phyloP scores from a whole-genome alignment of 2,797 vertebrate genomes.

The Aplochiton taeniatus region DNA sequence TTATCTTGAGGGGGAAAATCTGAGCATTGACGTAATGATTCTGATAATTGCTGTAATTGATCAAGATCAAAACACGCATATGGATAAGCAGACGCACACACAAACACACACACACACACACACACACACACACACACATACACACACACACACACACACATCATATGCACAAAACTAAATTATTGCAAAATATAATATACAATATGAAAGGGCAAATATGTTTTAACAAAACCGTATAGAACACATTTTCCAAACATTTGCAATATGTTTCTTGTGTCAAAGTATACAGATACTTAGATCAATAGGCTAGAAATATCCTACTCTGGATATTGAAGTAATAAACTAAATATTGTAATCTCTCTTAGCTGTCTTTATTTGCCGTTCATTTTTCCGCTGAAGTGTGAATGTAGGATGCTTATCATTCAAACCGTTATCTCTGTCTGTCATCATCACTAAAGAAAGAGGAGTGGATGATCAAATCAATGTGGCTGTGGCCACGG shows the following conservation, averaged over 20 bases:
- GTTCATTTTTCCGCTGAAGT: constrained; percentile 44
- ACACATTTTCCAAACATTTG: no score
- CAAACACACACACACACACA: background rate
- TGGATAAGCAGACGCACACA: constrained; percentile 8
- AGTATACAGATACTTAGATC: constrained; percentile 61
- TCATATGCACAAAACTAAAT: no score
- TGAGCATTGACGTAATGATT: constrained; percentile 4
- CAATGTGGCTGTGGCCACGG: constrained; percentile 53
- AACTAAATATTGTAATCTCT: constrained; percentile 61
- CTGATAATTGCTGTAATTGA: no score
- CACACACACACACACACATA: background rate
- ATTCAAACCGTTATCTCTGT: constrained; percentile 66
- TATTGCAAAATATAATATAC: no score
- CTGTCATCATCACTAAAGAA: constrained; percentile 68
- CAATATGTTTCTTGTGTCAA: constrained; percentile 64
- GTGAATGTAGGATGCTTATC: constrained; percentile 68
- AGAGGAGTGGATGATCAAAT: constrained; percentile 54
- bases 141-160: background rate
- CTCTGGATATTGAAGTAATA: constrained; percentile 53
- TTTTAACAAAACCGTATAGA: no score
- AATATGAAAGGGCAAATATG: background rate
- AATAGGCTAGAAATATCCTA: constrained; percentile 55
- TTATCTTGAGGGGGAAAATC: constrained; percentile 58
- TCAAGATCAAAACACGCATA: constrained; percentile 1
- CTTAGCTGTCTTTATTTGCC: constrained; percentile 63